phyloP scores from a whole-genome alignment of 2,113 vertebrate genomes.

The Microtus pennsylvanicus region DNA sequence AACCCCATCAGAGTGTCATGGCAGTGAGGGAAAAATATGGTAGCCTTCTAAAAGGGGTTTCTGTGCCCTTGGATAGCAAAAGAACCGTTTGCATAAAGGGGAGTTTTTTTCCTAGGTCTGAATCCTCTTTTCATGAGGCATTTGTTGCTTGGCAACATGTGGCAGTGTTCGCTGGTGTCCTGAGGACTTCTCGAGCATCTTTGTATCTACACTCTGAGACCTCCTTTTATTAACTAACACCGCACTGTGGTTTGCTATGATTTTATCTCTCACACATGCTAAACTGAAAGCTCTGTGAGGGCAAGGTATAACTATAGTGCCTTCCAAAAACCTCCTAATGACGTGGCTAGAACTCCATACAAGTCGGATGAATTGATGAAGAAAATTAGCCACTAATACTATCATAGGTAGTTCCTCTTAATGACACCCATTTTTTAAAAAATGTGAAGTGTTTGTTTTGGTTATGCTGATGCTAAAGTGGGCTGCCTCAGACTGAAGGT shows the following conservation, averaged over 20 bases:
- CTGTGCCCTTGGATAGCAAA: slow-evolving; percentile 5
- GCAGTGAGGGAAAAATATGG: not conserved
- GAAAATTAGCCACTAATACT: not conserved
- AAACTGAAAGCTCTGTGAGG: slow-evolving; percentile 22
- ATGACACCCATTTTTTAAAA: not conserved
- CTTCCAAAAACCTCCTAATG: not conserved
- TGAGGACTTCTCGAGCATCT: slow-evolving; percentile 3
- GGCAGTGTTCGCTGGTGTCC: slow-evolving; percentile 3
- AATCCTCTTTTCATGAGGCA: slow-evolving; percentile 41
- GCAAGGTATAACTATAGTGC: not conserved
- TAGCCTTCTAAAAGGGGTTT: slow-evolving; percentile 39
- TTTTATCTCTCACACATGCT: not conserved
- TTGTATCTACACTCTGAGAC: not conserved
- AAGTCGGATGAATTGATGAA: slow-evolving; percentile 33
- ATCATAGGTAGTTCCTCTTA: slow-evolving; percentile 1
- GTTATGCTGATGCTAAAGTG: not conserved
- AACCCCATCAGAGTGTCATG: not conserved
- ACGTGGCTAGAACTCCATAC: not conserved
- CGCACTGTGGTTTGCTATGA: not conserved
- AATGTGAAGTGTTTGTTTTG: not conserved
- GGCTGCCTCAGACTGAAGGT: not conserved
- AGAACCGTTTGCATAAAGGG: not conserved
- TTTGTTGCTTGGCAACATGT: slow-evolving; percentile 47
- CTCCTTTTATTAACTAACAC: not conserved
- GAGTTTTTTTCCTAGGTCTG: not conserved